Base-by-base conservation (phyloP, 2,888 invertebrate genomes). In the Augiades crinisus region DNA sequence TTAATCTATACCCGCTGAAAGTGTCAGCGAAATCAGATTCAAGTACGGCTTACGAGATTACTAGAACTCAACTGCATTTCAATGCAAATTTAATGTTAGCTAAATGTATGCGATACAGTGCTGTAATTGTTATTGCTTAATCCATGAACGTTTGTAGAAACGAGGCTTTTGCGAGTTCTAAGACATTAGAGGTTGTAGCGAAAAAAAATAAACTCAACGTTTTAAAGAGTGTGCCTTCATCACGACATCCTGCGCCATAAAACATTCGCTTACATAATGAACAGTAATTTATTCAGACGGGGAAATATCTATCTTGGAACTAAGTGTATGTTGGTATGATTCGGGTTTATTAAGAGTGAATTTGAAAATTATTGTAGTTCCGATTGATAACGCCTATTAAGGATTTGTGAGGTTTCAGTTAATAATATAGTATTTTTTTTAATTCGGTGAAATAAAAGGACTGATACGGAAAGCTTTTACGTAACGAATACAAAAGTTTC, bases 211-310 rank as follows among this genome's bases (percentile, higher is more conserved):
- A 7, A 5, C 49, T 34, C 12, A 24, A 61, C 57, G 62, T 58
- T 65, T 59, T 60, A 60, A 70, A 70, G 74, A 72, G 72, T 72
- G 74, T 74, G 63, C 70, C 73, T 76, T 76, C 76, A 81, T 81
- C 83, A 81, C 77, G 74, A 81, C 78, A 84, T 87, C 85, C 85
- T 79, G 82, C 46, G 47, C 63, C 69, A 76, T 83, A 84, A 85
- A 85, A 75, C 83, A 84, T 81, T 80, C 75, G 68, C 72, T 69
- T 74, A 75, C 77, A 74, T 84, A 86, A 81, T 81, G 76, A 78
- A 81, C 70, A 68, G 72, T 80, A 76, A 85, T 83, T 81, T 85
- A 84, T 84, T 76, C 82, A 56, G 75, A 71, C 78, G 78, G 78
- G 78, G 78, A 74, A 74, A 73, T 68, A 81, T 81, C 76, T 72